These are phyloP conservation scores for Dexiosoma caninum DNA, from an alignment of 2,888 invertebrate genomes.

Conservation along the genomic window DNA sequence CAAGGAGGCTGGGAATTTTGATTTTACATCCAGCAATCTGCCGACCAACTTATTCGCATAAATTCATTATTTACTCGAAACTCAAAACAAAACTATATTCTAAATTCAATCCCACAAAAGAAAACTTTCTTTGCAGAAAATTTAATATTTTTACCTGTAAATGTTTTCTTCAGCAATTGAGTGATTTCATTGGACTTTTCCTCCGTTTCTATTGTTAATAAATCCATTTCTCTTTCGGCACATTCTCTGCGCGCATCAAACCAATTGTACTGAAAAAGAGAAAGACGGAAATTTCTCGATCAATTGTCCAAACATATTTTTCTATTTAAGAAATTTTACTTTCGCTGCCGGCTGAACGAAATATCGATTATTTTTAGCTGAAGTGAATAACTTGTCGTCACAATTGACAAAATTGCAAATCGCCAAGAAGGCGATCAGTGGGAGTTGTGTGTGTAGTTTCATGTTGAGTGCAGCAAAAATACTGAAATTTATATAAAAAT, in stretches of 20 bases:
- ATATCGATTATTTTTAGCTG: conserved; percentile 40
- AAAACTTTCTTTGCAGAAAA: not conserved
- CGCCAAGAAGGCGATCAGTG: conserved; percentile 13
- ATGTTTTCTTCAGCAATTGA: conserved; percentile 2
- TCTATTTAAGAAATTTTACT: conserved; percentile 25
- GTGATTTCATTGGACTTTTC: conserved; percentile 34
- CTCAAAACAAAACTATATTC: no score
- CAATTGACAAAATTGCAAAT: conserved; percentile 1
- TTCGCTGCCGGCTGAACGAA: conserved; percentile 35
- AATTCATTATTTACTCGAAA: no score
- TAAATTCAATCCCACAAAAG: no score
- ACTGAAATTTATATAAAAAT: conserved; percentile 35
- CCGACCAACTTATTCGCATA: no score
- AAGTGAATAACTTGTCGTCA: conserved; percentile 22
- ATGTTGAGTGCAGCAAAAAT: conserved; percentile 32
- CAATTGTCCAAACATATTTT: not conserved
- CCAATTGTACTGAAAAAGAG: conserved; percentile 34
- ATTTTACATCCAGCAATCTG: no score
- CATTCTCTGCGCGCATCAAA: conserved; percentile 35
- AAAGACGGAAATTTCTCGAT: not conserved
- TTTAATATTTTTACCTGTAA: conserved; percentile 25
- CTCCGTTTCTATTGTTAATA: conserved; percentile 33
- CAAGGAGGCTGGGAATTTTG: no score
- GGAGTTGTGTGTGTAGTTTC: conserved; percentile 21
- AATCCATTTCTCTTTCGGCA: conserved; percentile 28